phyloP scores from a whole-genome alignment of 2,888 invertebrate species.

The Lumbricus terrestris region DNA sequence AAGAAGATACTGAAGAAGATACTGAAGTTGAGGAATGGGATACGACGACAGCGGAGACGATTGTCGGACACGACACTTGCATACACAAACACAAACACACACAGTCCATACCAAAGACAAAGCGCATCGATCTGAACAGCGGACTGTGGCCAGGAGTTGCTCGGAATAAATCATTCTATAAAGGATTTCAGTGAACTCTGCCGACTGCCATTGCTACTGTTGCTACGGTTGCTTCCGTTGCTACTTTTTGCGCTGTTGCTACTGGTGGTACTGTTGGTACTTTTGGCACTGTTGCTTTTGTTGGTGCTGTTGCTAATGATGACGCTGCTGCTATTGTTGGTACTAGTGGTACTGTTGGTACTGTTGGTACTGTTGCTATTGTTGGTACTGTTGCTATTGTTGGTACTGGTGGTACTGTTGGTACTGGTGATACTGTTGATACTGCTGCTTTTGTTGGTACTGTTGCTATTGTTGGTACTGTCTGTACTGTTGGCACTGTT shows the following conservation, averaged over 20 bases:
- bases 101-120: background rate
- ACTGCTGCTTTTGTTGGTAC: too few species aligned
- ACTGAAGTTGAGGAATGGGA: background rate
- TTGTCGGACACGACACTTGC: background rate
- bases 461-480: too few species aligned
- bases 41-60: background rate
- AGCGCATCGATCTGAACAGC: background rate
- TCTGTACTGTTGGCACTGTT: too few species aligned
- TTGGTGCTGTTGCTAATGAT: background rate
- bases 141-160: background rate
- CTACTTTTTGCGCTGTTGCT: too few species aligned
- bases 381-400: background rate
- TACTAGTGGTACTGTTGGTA: background rate
- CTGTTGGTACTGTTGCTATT: background rate
- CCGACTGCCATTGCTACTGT: too few species aligned
- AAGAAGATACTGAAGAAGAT: background rate
- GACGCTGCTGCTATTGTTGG: background rate
- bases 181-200: too few species aligned
- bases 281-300: too few species aligned
- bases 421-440: too few species aligned
- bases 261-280: too few species aligned
- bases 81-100: background rate
- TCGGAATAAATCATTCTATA: background rate
- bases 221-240: too few species aligned
- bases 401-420: too few species aligned